These are phyloP conservation scores for Tetranychus cinnabarinus DNA, from an alignment of 1,140 invertebrate species.

Conservation along the genomic window DNA sequence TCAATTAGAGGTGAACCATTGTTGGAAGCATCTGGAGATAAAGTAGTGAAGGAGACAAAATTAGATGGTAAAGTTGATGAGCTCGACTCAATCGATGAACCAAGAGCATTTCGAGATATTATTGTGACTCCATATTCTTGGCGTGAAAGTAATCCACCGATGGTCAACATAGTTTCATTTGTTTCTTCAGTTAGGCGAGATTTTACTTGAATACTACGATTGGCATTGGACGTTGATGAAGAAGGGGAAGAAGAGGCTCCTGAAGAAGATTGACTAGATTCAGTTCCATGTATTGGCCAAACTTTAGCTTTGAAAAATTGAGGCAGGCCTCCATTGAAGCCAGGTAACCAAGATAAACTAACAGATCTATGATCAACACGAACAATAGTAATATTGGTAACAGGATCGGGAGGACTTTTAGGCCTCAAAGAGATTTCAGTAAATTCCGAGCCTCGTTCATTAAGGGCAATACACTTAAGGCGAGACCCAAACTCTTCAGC, in stretches of 20 bases:
- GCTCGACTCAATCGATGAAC: neutral
- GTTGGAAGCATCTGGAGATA: neutral
- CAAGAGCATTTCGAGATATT: neutral
- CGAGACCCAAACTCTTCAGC: neutral
- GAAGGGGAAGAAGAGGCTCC: neutral
- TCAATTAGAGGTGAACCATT: neutral
- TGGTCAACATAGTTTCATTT: neutral
- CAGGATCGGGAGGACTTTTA: slow-evolving; percentile 48
- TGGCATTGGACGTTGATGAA: neutral
- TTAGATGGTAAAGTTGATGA: neutral
- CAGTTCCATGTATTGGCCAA: slow-evolving; percentile 17
- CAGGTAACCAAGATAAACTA: slow-evolving; percentile 61
- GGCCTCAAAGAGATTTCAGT: neutral
- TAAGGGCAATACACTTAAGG: slow-evolving; percentile 9
- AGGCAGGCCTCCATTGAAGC: slow-evolving; percentile 71
- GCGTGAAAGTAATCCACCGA: neutral
- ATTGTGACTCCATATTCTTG: neutral
- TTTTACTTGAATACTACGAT: neutral
- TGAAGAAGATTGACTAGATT: neutral
- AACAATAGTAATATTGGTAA: slow-evolving; percentile 40
- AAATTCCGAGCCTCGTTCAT: neutral
- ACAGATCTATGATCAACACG: slow-evolving; percentile 67
- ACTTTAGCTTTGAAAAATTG: slow-evolving; percentile 58
- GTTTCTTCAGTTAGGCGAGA: neutral
- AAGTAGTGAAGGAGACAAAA: neutral